A percentile compares a stretch with the other conserved stretches of the same genome.
Evolutionary conservation across 2,113 vertebrate species (phyloP).

Genomic region (Corythoichthys haematopterus): DNA sequence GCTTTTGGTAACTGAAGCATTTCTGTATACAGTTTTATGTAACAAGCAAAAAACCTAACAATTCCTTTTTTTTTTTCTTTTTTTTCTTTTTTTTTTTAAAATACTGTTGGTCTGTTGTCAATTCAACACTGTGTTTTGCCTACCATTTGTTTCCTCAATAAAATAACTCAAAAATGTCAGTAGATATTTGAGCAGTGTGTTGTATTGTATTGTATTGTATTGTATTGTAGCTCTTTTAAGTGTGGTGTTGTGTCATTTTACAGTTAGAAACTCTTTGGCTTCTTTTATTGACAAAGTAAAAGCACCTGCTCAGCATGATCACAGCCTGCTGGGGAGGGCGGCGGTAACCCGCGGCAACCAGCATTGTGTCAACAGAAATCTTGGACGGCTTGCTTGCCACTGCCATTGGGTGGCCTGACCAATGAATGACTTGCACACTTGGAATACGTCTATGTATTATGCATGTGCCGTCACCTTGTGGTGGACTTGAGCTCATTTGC

Average conservation of each 20-base stretch:
- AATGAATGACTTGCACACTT: slow-evolving; percentile 60
- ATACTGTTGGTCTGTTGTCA: too few relatives aligned
- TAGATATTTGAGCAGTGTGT: not conserved
- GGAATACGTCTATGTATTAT: slow-evolving; percentile 61
- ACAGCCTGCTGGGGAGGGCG: slow-evolving; percentile 18
- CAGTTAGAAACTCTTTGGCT: not conserved
- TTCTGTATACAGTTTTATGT: too few relatives aligned
- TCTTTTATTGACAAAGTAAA: slow-evolving; percentile 26
- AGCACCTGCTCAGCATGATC: slow-evolving; percentile 33
- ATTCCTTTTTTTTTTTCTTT: too few relatives aligned
- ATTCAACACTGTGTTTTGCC: too few relatives aligned
- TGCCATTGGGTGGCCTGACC: slow-evolving; percentile 52
- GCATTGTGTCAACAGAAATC: slow-evolving; percentile 68
- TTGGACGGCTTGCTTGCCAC: slow-evolving; percentile 37
- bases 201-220: not conserved
- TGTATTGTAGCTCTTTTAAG: not conserved
- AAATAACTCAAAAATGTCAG: not conserved
- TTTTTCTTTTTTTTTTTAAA: too few relatives aligned
- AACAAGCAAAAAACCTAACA: too few relatives aligned
- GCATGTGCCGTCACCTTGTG: slow-evolving; percentile 59
- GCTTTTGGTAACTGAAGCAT: too few relatives aligned
- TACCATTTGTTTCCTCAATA: not conserved
- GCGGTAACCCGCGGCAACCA: slow-evolving; percentile 65
- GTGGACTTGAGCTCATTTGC: slow-evolving; percentile 57
- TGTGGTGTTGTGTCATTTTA: not conserved